Conservation (phyloP, 2,113 vertebrate genomes). For the Thermophis baileyi region DNA sequence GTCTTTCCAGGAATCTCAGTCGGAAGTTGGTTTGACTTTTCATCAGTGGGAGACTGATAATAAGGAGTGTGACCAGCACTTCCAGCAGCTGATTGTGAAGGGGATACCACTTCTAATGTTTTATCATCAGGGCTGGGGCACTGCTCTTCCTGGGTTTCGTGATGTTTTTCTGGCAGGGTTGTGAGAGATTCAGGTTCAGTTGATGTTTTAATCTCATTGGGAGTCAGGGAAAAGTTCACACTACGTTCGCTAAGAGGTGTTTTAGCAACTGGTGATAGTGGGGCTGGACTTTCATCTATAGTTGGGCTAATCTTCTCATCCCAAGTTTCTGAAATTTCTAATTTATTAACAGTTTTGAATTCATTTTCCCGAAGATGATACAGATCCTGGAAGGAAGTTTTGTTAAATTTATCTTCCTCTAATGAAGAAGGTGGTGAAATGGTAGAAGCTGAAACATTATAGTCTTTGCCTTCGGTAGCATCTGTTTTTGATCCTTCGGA, state of each 20-base stretch:
- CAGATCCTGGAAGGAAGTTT: constrained; percentile 66
- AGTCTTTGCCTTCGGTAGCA: constrained; percentile 87
- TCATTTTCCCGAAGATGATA: constrained; percentile 61
- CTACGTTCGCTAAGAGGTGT: constrained; percentile 86
- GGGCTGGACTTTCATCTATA: constrained; percentile 65
- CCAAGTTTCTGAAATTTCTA: constrained; percentile 59
- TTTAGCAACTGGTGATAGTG: constrained; percentile 79
- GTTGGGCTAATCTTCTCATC: constrained; percentile 61
- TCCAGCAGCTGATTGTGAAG: constrained; percentile 84
- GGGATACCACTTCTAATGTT: constrained; percentile 85
- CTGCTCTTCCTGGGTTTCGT: constrained; percentile 69
- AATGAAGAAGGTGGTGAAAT: constrained; percentile 88
- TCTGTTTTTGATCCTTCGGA: constrained; percentile 84
- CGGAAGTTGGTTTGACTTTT: constrained; percentile 77
- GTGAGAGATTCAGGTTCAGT: constrained; percentile 73
- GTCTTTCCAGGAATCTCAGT: constrained; percentile 64
- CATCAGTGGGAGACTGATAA: constrained; percentile 93
- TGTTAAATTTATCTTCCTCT: constrained; percentile 86
- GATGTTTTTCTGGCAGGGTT: constrained; percentile 59
- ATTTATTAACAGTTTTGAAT: constrained; percentile 35
- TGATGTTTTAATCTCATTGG: constrained; percentile 76
- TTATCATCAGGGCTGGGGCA: constrained; percentile 88
- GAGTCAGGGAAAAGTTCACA: constrained; percentile 79
- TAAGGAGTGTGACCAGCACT: constrained; percentile 96
- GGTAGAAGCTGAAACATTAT: constrained; percentile 86